Evolutionary conservation across 2,888 invertebrate species (phyloP).

Genomic region (Patella ulyssiponensis): DNA sequence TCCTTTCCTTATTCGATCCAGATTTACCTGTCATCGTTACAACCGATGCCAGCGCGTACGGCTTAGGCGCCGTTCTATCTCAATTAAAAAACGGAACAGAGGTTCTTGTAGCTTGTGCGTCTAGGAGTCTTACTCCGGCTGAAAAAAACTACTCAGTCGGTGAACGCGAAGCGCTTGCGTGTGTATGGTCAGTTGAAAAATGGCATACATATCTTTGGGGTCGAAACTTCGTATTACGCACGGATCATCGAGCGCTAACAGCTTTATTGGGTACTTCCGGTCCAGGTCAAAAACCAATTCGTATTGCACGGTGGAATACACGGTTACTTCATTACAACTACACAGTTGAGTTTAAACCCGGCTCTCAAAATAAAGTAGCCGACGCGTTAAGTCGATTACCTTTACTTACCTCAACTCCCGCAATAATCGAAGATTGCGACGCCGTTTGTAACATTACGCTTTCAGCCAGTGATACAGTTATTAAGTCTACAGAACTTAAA

Average conservation of each 20-base stretch:
- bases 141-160: conserved; percentile 2
- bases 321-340: not conserved
- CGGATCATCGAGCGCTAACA: not conserved
- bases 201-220: conserved; percentile 6
- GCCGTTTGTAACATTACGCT: too few species aligned
- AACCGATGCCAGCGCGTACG: conserved; percentile 1
- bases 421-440: too few species aligned
- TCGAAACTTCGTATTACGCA: not conserved
- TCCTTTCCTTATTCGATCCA: not conserved
- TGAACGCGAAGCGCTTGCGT: conserved; percentile 7
- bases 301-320: conserved; percentile 8
- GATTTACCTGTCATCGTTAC: not conserved
- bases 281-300: not conserved
- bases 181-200: conserved; percentile 5
- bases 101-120: too few species aligned
- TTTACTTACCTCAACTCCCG: not conserved
- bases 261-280: too few species aligned
- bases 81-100: conserved; percentile 1
- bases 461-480: too few species aligned
- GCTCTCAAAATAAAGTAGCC: conserved; percentile 4
- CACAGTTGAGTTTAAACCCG: not conserved
- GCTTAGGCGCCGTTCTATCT: too few species aligned
- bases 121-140: not conserved
- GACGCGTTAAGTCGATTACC: not conserved
- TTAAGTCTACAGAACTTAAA: too few species aligned